Percentiles rank a stretch among this genome's conserved stretches.
Evolutionary conservation across 2,888 invertebrate genomes (phyloP).

Genomic region (Tanytarsus gracilentus): DNA sequence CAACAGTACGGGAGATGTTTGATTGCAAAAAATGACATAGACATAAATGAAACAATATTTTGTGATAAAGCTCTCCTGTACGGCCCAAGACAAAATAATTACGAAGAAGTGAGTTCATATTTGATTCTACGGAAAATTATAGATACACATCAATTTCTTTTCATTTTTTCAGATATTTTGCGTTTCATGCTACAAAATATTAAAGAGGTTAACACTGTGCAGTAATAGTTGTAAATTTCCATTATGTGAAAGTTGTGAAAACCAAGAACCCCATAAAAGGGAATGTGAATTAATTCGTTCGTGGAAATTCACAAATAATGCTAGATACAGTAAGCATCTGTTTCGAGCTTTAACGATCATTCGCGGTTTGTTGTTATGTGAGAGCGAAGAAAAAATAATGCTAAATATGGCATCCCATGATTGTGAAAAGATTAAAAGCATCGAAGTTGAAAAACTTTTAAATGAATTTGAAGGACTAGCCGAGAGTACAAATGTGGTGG

Average conservation of each 20-base stretch:
- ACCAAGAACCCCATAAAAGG: conserved; percentile 47
- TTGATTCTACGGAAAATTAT: not conserved
- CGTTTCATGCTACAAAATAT: conserved; percentile 16
- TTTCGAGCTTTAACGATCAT: conserved; percentile 39
- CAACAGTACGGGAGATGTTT: conserved; percentile 60
- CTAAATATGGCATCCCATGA: conserved; percentile 41
- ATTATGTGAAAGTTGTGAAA: conserved; percentile 58
- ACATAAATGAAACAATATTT: conserved; percentile 59
- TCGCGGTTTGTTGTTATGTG: conserved; percentile 38
- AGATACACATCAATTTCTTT: not conserved
- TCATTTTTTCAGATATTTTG: conserved; percentile 1
- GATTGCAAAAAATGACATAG: conserved; percentile 57
- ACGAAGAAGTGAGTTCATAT: conserved; percentile 48
- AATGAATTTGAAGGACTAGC: conserved; percentile 41
- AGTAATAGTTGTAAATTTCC: conserved; percentile 56
- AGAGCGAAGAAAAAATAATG: conserved; percentile 38
- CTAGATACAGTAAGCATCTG: conserved; percentile 31
- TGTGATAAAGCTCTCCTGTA: conserved; percentile 59
- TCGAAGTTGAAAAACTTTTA: conserved; percentile 26
- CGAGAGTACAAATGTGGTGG: conserved; percentile 38
- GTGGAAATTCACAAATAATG: conserved; percentile 48
- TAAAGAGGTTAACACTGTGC: conserved; percentile 45
- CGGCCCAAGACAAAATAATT: conserved; percentile 55
- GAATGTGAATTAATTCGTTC: conserved; percentile 57
- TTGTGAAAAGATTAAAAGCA: conserved; percentile 37